Evolutionary conservation across 1,140 invertebrate species (phyloP).

Genomic region (Lanistes nyassanus): DNA sequence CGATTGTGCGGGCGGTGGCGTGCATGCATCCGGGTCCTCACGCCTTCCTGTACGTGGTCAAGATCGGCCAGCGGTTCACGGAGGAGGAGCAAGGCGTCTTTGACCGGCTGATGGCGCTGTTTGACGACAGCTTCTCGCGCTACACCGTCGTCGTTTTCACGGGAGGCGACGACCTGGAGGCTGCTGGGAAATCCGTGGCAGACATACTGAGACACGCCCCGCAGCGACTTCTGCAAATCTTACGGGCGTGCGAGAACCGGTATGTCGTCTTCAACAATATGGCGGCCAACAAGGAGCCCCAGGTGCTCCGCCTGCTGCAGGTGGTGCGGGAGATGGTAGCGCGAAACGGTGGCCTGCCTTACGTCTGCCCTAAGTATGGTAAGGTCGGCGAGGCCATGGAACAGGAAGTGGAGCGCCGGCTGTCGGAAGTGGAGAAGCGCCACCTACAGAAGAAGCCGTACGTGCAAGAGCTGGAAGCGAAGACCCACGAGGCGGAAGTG

Average conservation of each 20-base stretch:
- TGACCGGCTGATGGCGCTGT: constrained; percentile 15
- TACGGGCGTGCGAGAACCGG: background rate
- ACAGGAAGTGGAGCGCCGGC: background rate
- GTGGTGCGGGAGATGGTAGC: background rate
- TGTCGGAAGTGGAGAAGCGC: constrained; percentile 13
- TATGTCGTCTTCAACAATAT: constrained; percentile 6
- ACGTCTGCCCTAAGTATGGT: constrained; percentile 12
- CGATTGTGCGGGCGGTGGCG: constrained; percentile 24
- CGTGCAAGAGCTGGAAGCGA: constrained; percentile 10
- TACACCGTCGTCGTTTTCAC: constrained; percentile 23
- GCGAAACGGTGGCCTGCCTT: constrained; percentile 12
- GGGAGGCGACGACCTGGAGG: background rate
- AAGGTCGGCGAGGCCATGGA: constrained; percentile 16
- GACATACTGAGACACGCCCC: background rate
- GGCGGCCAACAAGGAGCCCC: background rate
- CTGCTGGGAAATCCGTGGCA: background rate
- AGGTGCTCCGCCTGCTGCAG: background rate
- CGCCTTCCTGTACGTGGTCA: constrained; percentile 23
- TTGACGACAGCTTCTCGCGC: constrained; percentile 25
- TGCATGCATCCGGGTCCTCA: constrained; percentile 30
- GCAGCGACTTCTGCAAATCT: background rate
- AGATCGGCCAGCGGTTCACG: constrained; percentile 17
- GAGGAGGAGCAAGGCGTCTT: constrained; percentile 22
- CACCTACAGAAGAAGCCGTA: constrained; percentile 17
- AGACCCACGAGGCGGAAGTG: background rate